Percentiles rank a stretch among this genome's conserved stretches.
phyloP scores from a whole-genome alignment of 2,888 invertebrate species.

The Maniola hyperantus region DNA sequence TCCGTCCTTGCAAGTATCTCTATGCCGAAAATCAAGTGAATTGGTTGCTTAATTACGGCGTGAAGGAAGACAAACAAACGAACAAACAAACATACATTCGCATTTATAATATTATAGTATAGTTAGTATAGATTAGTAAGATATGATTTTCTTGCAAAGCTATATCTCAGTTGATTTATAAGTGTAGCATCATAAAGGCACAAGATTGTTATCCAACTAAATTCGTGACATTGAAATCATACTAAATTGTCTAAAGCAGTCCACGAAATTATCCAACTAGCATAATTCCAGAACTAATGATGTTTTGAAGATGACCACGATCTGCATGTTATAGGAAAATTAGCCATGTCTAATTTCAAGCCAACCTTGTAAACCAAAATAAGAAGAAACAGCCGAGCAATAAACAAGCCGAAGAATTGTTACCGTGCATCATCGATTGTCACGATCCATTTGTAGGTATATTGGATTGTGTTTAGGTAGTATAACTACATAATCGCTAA shows the following conservation, averaged over 20 bases:
- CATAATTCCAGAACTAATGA: background rate
- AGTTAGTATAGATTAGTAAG: no score
- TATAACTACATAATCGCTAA: no score
- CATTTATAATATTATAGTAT: no score
- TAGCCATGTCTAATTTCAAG: constrained; percentile 7
- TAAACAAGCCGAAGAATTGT: constrained; percentile 8
- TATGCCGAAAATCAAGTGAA: no score
- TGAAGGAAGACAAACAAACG: no score
- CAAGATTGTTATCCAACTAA: background rate
- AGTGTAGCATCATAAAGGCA: background rate
- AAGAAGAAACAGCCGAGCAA: constrained; percentile 13
- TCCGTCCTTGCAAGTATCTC: no score
- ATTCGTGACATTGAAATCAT: background rate
- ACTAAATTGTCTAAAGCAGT: background rate
- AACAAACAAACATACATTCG: no score
- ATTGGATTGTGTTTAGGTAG: no score
- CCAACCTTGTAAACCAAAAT: constrained; percentile 14
- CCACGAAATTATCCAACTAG: background rate
- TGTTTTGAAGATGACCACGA: background rate
- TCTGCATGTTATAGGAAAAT: background rate
- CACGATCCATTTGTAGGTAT: no score
- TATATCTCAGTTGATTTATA: no score
- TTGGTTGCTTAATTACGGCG: no score
- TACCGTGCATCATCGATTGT: constrained; percentile 27
- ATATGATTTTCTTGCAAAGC: no score